Percentiles rank a stretch among this genome's conserved stretches.
These are phyloP conservation scores for Toxostoma redivivum DNA, from an alignment of 2,113 vertebrate species.

Conservation along the genomic window DNA sequence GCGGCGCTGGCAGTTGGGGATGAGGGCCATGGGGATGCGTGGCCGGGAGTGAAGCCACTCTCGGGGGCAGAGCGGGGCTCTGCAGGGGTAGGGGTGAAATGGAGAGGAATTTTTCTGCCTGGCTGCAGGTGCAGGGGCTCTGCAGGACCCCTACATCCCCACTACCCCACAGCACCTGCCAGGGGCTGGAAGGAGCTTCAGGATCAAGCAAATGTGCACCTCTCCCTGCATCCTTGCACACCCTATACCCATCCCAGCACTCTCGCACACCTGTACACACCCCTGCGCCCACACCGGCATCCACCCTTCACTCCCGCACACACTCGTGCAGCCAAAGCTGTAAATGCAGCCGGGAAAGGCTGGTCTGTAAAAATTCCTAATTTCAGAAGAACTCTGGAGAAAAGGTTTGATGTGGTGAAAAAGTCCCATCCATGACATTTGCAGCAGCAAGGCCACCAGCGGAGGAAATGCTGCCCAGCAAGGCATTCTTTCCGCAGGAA, in stretches of 20 bases:
- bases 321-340: background rate
- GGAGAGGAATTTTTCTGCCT: background rate
- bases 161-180: background rate
- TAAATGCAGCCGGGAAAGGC: background rate
- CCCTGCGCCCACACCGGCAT: background rate
- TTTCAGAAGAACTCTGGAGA: background rate
- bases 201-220: background rate
- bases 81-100: background rate
- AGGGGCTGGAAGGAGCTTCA: background rate
- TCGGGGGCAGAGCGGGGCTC: accelerated
- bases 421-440: background rate
- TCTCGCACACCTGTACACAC: background rate
- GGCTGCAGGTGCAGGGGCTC: background rate
- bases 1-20: background rate
- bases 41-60: accelerated
- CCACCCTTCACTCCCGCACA: background rate
- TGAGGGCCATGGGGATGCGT: accelerated
- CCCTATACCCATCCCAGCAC: too few relatives aligned
- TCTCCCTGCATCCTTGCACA: too few relatives aligned
- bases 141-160: background rate
- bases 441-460: background rate
- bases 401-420: background rate
- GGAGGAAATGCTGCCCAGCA: background rate
- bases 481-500: background rate
- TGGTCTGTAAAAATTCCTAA: background rate